Evolutionary conservation across 2,113 vertebrate species (phyloP).

Genomic region (Chauna torquata): DNA sequence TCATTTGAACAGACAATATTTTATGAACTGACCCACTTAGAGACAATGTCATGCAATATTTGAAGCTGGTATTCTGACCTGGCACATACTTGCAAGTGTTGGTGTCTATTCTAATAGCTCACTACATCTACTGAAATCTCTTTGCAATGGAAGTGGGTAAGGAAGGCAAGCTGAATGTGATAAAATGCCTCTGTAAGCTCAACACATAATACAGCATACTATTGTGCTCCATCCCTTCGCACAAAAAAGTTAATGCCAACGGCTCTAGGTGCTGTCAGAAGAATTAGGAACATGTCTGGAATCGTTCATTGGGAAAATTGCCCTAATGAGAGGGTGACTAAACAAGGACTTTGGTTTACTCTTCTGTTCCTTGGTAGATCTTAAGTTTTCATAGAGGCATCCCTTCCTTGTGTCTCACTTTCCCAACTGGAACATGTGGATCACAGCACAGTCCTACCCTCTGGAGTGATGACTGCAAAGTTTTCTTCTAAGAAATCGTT

Average conservation of each 20-base stretch:
- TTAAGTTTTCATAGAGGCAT: not conserved
- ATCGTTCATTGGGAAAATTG: not conserved
- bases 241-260: not conserved
- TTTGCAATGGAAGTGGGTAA: not conserved
- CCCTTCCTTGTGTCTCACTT: not conserved
- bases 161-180: not conserved
- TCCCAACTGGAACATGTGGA: not conserved
- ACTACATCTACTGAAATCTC: not conserved
- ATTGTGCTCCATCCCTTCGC: not conserved
- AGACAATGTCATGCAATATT: not conserved
- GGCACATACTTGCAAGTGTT: not conserved
- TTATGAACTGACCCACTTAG: constrained; percentile 51
- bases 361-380: not conserved
- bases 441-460: not conserved
- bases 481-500: not conserved
- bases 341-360: not conserved
- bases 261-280: not conserved
- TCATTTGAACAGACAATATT: constrained; percentile 11
- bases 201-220: not conserved
- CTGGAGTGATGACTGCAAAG: not conserved
- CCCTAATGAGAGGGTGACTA: not conserved
- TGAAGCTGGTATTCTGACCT: not conserved
- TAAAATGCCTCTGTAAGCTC: not conserved
- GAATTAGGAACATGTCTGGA: not conserved
- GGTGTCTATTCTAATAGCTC: not conserved